Conservation (phyloP, 1,140 invertebrate species). For the Drosophila melanica region DNA sequence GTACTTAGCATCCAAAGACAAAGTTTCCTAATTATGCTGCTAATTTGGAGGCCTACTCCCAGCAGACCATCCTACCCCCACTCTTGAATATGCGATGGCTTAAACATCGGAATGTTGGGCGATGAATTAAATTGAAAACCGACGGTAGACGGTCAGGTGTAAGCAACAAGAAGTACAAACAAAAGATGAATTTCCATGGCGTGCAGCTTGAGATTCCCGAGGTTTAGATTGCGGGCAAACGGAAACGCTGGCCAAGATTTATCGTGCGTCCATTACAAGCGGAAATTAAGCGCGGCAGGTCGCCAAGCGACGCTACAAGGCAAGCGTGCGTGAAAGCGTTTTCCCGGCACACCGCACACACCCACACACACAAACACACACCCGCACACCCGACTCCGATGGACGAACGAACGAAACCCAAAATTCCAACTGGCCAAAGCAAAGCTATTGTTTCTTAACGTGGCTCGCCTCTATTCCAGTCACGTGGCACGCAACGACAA, state of each 20-base stretch:
- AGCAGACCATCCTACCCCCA: too few species aligned
- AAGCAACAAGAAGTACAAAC: slow-evolving; percentile 34
- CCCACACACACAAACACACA: not conserved
- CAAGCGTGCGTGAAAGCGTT: slow-evolving; percentile 80
- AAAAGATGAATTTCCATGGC: slow-evolving; percentile 67
- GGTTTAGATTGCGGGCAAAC: slow-evolving; percentile 38
- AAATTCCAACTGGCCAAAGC: slow-evolving; percentile 72
- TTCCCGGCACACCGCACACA: slow-evolving; percentile 52
- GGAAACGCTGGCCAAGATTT: slow-evolving; percentile 78
- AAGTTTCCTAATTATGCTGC: slow-evolving; percentile 39
- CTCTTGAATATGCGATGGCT: slow-evolving; percentile 15
- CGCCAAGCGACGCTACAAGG: slow-evolving; percentile 43
- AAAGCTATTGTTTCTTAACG: slow-evolving; percentile 73
- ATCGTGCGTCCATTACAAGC: slow-evolving; percentile 81
- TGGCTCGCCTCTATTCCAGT: slow-evolving; percentile 60
- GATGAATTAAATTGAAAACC: slow-evolving; percentile 33
- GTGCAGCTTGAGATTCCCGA: slow-evolving; percentile 46
- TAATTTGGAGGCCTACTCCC: slow-evolving; percentile 25
- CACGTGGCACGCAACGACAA: slow-evolving; percentile 81
- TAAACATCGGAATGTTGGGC: not conserved
- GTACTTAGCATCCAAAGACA: slow-evolving; percentile 12
- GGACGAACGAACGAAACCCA: slow-evolving; percentile 27
- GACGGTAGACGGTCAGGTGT: slow-evolving; percentile 22
- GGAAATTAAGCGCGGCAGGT: slow-evolving; percentile 82
- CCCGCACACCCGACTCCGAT: slow-evolving; percentile 8